phyloP scores from a whole-genome alignment of 2,797 vertebrate species.

The Neolamprologus multifasciatus region DNA sequence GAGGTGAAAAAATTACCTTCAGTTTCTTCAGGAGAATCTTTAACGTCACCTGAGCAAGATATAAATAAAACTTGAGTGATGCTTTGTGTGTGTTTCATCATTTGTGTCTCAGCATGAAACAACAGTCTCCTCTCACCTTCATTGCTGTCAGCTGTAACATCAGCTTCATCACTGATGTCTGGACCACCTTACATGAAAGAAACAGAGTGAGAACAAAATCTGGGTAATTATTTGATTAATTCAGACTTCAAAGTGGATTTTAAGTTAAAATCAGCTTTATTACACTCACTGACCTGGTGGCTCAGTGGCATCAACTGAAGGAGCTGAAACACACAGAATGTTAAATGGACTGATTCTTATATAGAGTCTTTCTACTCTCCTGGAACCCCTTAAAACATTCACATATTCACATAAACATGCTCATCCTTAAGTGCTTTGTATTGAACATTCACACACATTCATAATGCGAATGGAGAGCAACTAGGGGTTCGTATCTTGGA shows the following conservation, averaged over 20 bases:
- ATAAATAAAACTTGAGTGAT: neutral
- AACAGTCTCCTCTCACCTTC: neutral
- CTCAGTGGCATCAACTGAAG: neutral
- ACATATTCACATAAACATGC: neutral
- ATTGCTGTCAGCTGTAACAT: neutral
- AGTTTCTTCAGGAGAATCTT: neutral
- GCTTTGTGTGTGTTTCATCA: neutral
- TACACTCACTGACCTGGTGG: neutral
- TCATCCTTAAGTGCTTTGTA: neutral
- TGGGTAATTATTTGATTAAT: neutral
- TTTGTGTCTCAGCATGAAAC: neutral
- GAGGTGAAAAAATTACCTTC: neutral
- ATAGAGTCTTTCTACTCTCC: neutral
- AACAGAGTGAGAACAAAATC: neutral
- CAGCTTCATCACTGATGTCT: neutral
- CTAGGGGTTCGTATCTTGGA: neutral
- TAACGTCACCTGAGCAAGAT: neutral
- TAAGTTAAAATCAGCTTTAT: neutral
- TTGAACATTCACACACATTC: neutral
- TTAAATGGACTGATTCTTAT: neutral
- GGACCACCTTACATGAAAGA: neutral
- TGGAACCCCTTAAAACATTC: neutral
- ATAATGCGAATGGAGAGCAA: neutral
- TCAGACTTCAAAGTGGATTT: neutral
- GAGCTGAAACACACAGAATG: neutral